Percentiles rank a stretch among this genome's conserved stretches.
Conservation (phyloP, 2,888 invertebrate genomes). For the Hydraecia micacea region DNA sequence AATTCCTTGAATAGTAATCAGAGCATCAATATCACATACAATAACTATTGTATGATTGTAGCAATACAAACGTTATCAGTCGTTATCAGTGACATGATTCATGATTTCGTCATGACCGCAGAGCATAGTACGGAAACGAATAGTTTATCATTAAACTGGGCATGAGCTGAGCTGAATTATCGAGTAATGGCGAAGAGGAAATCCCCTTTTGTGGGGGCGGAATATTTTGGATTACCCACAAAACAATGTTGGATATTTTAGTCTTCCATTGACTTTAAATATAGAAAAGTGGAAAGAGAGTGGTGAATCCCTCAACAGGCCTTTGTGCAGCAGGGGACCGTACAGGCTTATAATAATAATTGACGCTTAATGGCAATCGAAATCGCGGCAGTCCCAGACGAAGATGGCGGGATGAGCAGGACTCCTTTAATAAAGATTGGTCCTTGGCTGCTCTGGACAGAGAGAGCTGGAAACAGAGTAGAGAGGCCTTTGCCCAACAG, state of each 20-base stretch:
- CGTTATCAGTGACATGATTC: conserved; percentile 42
- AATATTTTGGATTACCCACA: background rate
- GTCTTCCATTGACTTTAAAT: background rate
- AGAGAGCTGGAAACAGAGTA: too few species aligned
- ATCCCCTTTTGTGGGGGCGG: conserved; percentile 11
- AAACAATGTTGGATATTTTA: background rate
- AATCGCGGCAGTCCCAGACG: too few species aligned
- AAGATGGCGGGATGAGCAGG: too few species aligned
- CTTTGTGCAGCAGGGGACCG: too few species aligned
- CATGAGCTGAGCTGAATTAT: conserved; percentile 5
- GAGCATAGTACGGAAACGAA: conserved; percentile 37
- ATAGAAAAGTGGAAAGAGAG: too few species aligned
- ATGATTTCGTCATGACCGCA: conserved; percentile 22
- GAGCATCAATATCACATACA: conserved; percentile 25
- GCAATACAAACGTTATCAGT: conserved; percentile 31
- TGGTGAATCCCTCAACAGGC: too few species aligned
- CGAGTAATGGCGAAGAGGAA: conserved; percentile 1
- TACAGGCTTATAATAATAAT: too few species aligned
- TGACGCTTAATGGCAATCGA: too few species aligned
- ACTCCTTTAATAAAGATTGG: too few species aligned
- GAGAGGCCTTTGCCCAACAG: too few species aligned
- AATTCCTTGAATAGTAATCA: background rate
- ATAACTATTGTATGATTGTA: conserved; percentile 19
- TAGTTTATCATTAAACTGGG: conserved; percentile 30
- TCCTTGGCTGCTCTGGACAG: too few species aligned